These are phyloP conservation scores for Huso huso DNA, from an alignment of 2,797 vertebrate genomes.

Conservation along the genomic window DNA sequence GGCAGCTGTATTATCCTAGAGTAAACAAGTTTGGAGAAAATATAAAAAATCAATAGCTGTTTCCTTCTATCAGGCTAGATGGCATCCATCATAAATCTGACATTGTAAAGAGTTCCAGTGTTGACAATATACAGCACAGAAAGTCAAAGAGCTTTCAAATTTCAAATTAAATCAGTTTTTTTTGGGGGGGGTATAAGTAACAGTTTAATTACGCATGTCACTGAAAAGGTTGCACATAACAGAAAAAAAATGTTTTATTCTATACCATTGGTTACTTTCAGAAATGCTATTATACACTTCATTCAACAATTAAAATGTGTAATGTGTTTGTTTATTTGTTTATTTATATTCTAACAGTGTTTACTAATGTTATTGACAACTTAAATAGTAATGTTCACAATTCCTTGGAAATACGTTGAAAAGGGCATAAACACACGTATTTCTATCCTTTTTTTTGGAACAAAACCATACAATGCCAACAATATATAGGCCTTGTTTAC, in stretches of 20 bases:
- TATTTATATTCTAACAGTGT: too few relatives aligned
- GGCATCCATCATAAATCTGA: slow-evolving; percentile 76
- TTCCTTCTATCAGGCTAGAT: slow-evolving; percentile 80
- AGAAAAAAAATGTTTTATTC: slow-evolving; percentile 29
- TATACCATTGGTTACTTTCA: slow-evolving; percentile 22
- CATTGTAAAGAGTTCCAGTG: slow-evolving; percentile 54
- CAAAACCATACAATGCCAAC: too few relatives aligned
- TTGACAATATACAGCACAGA: slow-evolving; percentile 10
- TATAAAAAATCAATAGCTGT: slow-evolving; percentile 66
- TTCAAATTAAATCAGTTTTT: background rate
- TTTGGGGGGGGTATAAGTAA: slow-evolving; percentile 35
- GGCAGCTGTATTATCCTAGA: slow-evolving; percentile 69
- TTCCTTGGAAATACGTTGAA: too few relatives aligned
- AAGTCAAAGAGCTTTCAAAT: slow-evolving; percentile 12
- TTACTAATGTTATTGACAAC: too few relatives aligned
- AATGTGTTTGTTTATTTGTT: background rate
- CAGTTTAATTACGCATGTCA: slow-evolving; percentile 37
- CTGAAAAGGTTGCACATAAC: slow-evolving; percentile 32
- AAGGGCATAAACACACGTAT: too few relatives aligned
- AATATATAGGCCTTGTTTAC: too few relatives aligned
- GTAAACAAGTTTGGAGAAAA: slow-evolving; percentile 77
- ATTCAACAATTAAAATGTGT: background rate
- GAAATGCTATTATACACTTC: slow-evolving; percentile 26
- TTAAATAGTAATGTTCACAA: too few relatives aligned
- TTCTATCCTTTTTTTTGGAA: too few relatives aligned